Percentiles rank a stretch among this genome's conserved stretches.
Evolutionary conservation across 2,797 vertebrate genomes (phyloP).

Genomic region (Pipistrellus nathusii): DNA sequence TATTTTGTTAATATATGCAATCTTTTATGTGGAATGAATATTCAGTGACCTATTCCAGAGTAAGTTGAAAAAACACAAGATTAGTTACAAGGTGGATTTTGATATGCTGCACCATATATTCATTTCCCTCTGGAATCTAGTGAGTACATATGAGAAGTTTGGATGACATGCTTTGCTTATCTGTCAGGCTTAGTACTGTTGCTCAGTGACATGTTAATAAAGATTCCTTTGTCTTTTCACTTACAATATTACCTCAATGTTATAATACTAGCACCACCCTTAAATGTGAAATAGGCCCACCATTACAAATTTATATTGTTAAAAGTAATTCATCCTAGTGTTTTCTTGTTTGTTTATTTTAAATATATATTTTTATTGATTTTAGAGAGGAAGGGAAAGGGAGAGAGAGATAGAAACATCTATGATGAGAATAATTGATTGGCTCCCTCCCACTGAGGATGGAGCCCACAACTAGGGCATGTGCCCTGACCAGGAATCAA

Average conservation of each 20-base stretch:
- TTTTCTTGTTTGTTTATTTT: background rate
- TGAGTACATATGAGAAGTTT: background rate
- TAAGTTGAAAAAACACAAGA: background rate
- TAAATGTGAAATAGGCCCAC: background rate
- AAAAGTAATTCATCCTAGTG: background rate
- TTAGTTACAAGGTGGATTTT: background rate
- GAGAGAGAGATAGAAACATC: too few relatives aligned
- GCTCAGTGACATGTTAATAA: background rate
- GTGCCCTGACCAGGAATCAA: too few relatives aligned
- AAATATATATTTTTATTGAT: too few relatives aligned
- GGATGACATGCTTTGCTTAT: background rate
- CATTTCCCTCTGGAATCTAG: background rate
- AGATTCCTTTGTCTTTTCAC: background rate
- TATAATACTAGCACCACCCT: background rate
- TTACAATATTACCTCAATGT: background rate
- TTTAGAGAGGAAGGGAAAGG: too few relatives aligned
- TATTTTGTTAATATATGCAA: slow-evolving; percentile 9
- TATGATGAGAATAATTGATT: too few relatives aligned
- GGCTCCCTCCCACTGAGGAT: too few relatives aligned
- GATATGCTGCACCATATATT: too few relatives aligned
- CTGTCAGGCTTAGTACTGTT: background rate
- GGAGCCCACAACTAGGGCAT: too few relatives aligned
- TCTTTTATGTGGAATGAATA: slow-evolving; percentile 35
- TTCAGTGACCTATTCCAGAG: background rate
- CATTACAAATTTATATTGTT: background rate